Evolutionary conservation across 2,797 vertebrate species (phyloP).

Genomic region (Pangasius mekongensis): DNA sequence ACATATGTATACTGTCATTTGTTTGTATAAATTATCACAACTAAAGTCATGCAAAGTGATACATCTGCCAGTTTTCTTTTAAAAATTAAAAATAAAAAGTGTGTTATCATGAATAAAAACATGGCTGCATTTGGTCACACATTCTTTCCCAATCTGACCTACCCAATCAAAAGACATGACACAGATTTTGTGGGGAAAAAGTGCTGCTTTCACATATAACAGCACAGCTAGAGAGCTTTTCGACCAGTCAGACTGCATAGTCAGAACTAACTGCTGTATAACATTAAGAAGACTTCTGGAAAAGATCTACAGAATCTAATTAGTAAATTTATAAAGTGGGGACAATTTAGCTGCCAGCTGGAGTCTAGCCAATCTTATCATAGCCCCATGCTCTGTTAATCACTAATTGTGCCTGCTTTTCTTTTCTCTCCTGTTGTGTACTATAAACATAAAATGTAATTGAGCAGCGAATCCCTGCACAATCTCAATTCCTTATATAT

Average conservation of each 20-base stretch:
- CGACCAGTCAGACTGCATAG: background rate
- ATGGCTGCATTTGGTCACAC: background rate
- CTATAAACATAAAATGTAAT: conserved; percentile 43
- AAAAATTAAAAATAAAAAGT: background rate
- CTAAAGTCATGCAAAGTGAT: background rate
- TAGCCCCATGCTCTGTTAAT: conserved; percentile 33
- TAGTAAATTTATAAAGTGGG: conserved; percentile 33
- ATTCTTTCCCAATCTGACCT: background rate
- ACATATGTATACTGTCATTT: background rate
- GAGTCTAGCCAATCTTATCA: conserved; percentile 18
- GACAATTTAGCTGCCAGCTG: conserved; percentile 20
- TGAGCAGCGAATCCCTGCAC: conserved; percentile 20
- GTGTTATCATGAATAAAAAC: background rate
- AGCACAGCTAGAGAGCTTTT: background rate
- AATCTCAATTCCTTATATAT: background rate
- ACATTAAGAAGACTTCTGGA: conserved; percentile 1
- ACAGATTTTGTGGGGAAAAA: background rate
- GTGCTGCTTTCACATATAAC: background rate
- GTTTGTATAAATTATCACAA: background rate
- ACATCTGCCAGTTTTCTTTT: background rate
- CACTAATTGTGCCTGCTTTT: conserved; percentile 39
- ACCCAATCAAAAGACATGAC: background rate
- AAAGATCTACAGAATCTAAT: conserved; percentile 39
- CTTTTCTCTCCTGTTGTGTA: conserved; percentile 24
- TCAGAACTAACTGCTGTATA: conserved; percentile 6